A percentile compares a stretch with the other conserved stretches of the same genome.
These are phyloP conservation scores for Phyllotreta cruciferae DNA, from an alignment of 2,888 invertebrate species.

Conservation along the genomic window DNA sequence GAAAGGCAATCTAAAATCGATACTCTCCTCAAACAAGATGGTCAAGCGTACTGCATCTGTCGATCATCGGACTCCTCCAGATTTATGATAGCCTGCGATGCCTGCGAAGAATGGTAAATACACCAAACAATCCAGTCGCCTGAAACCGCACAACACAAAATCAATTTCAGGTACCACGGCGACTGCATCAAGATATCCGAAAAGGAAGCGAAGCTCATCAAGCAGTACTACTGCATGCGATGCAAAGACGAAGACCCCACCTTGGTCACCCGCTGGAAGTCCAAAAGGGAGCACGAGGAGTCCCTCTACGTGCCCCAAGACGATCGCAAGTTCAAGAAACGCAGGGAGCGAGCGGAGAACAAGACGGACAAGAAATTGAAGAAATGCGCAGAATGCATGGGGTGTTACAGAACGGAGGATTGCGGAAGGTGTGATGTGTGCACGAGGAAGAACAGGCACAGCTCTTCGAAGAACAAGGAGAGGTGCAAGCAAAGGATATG, in stretches of 20 bases:
- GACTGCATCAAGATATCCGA: constrained; percentile 96
- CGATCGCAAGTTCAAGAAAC: constrained; percentile 52
- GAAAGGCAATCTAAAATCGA: constrained; percentile 92
- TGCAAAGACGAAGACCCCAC: constrained; percentile 85
- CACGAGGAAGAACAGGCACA: constrained; percentile 57
- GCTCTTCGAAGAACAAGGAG: constrained; percentile 54
- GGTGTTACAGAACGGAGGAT: constrained; percentile 73
- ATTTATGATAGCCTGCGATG: constrained; percentile 98
- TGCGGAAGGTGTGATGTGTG: constrained; percentile 75
- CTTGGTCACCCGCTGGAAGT: constrained; percentile 66
- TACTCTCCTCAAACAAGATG: constrained; percentile 84
- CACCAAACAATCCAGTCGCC: background rate
- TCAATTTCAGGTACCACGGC: constrained; percentile 76
- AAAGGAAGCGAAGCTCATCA: constrained; percentile 90
- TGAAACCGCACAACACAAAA: background rate
- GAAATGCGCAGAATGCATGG: constrained; percentile 78
- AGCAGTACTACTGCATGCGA: constrained; percentile 89
- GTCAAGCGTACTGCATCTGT: constrained; percentile 94
- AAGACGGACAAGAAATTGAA: constrained; percentile 61
- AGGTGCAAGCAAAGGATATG: constrained; percentile 64
- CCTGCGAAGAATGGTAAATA: constrained; percentile 90
- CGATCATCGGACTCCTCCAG: constrained; percentile 91
- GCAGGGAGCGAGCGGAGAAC: constrained; percentile 53
- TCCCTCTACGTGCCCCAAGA: constrained; percentile 39
- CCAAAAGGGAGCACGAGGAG: constrained; percentile 49